These are phyloP conservation scores for Melanotaenia nigrans DNA, from an alignment of 2,797 vertebrate genomes.

Conservation along the genomic window DNA sequence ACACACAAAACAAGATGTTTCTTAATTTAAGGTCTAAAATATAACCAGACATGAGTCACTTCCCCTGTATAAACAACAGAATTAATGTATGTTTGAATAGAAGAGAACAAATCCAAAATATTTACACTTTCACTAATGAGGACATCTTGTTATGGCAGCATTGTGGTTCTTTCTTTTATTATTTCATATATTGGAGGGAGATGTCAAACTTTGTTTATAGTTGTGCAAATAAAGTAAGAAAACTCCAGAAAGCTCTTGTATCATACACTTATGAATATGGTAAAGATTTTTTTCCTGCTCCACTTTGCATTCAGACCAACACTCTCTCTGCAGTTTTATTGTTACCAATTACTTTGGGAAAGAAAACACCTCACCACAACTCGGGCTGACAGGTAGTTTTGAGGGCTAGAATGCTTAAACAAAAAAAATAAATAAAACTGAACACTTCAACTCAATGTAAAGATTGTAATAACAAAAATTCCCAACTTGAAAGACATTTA, in stretches of 20 bases:
- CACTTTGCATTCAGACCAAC: conserved; percentile 41
- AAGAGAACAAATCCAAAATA: neutral
- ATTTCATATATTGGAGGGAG: neutral
- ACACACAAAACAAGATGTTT: neutral
- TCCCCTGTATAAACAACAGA: neutral
- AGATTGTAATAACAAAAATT: conserved; percentile 39
- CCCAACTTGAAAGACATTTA: conserved; percentile 10
- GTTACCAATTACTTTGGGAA: conserved; percentile 61
- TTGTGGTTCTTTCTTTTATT: conserved; percentile 1
- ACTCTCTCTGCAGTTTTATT: conserved; percentile 54
- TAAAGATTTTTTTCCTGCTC: conserved; percentile 11
- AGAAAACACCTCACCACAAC: conserved; percentile 48
- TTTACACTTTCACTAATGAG: conserved; percentile 11
- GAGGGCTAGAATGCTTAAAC: conserved; percentile 36
- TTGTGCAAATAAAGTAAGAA: conserved; percentile 15
- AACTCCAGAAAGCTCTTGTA: conserved; percentile 1
- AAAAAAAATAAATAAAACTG: conserved; percentile 27
- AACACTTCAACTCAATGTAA: conserved; percentile 35
- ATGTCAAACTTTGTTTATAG: conserved; percentile 21
- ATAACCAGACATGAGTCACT: neutral
- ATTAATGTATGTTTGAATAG: conserved; percentile 11
- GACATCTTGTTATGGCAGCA: conserved; percentile 6
- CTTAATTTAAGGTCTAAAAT: neutral
- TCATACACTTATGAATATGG: conserved; percentile 40
- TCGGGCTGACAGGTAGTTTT: conserved; percentile 62